phyloP scores from a whole-genome alignment of 1,140 invertebrate species.

The Magallana ariakensis region DNA sequence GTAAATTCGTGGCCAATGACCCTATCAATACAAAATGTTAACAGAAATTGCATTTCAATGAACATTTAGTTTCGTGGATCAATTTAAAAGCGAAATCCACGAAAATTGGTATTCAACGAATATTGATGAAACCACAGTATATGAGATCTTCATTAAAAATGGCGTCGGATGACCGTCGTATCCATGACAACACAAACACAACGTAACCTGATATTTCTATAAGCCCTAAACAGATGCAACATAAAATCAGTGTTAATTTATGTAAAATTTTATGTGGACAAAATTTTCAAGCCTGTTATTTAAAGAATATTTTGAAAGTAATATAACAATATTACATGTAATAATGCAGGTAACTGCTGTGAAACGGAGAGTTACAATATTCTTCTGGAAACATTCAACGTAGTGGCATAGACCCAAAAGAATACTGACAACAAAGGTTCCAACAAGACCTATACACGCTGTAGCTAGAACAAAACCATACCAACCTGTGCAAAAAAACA shows the following conservation, averaged over 20 bases:
- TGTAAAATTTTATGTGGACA: too few species aligned
- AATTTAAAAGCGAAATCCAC: too few species aligned
- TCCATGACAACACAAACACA: not conserved
- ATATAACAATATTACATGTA: too few species aligned
- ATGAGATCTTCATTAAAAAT: not conserved
- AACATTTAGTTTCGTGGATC: too few species aligned
- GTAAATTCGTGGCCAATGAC: too few species aligned
- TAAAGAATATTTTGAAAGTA: too few species aligned
- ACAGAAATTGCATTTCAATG: too few species aligned
- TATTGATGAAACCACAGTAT: too few species aligned
- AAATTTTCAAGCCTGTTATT: too few species aligned
- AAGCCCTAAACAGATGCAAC: not conserved
- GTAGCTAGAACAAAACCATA: not conserved
- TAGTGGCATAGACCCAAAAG: not conserved
- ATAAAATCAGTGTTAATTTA: not conserved
- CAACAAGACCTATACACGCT: not conserved
- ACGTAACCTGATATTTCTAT: not conserved
- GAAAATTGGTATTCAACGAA: too few species aligned
- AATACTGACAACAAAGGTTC: not conserved
- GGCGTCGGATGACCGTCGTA: not conserved
- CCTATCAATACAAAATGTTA: too few species aligned
- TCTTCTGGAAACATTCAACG: not conserved
- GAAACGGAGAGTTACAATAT: not conserved
- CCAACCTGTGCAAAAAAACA: conserved; percentile 2
- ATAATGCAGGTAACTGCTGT: too few species aligned